Base-by-base conservation (phyloP, 2,113 vertebrate species). In the Centropristis striata region DNA sequence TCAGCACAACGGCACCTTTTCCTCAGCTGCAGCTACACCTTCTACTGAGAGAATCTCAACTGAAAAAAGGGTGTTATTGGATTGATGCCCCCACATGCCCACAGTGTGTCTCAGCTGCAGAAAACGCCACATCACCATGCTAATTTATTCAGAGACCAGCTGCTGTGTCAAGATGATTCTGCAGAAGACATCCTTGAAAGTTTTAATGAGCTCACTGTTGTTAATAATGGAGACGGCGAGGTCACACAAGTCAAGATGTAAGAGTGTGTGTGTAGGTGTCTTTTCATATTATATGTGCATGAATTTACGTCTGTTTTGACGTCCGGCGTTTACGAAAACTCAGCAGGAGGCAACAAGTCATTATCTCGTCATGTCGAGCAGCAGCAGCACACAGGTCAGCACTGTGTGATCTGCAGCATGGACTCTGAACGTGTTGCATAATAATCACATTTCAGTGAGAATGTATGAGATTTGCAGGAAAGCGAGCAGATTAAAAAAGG, bases 111-210 rank as follows among this genome's bases (percentile, higher is more conserved):
- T 92, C 78, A 47, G 86, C 90, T 85, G 75, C 16, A 74, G 80
- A 51, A 72, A 74, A 69, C 49, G 4, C 61, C 27, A 8, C 81
- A 87, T 88, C 75, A 12, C 0, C 11, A 93, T 91, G 91, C 86
- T 80, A 93, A 94, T 94, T 68, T 88, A 92, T 92, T 90, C 93
- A 75, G 75, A 53, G 80, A 88, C 89, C 92, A 91, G 91, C 74
- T 87, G 86, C 86, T 83, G 85, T 87, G 88, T 86, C 83, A 81
- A 90, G 88, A 91, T 88, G 83, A 88, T 81, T 84, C 78, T 75
- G 83, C 85, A 86, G 82, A 85, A 91, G 84, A 67, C 80, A 81
- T 86, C 92, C 90, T 83, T 79, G 78, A 87, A 92, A 74, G 66
- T 85, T 92, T 85, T 92, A 92, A 94, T 92, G 83, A 91, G 82